These are phyloP conservation scores for Reinhardtius hippoglossoides DNA, from an alignment of 2,113 vertebrate species.

Conservation along the genomic window DNA sequence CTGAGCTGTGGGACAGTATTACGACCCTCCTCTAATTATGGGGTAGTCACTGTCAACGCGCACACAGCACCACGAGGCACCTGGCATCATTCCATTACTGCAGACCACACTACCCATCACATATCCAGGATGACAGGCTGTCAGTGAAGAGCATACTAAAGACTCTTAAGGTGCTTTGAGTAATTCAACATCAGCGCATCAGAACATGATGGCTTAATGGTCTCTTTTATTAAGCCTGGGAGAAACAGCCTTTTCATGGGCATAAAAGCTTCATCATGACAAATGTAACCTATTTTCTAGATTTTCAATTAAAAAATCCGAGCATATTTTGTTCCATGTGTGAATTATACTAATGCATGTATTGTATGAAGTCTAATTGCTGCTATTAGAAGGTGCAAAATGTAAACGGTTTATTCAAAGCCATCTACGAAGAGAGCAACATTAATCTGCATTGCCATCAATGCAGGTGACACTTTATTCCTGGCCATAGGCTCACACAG, in stretches of 20 bases:
- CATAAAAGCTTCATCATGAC: conserved; percentile 25
- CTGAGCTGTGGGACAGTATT: conserved; percentile 58
- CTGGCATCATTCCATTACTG: conserved; percentile 46
- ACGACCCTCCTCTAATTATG: conserved; percentile 62
- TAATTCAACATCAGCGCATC: conserved; percentile 22
- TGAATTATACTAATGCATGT: background rate
- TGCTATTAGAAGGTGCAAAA: conserved; percentile 3
- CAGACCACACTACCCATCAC: conserved; percentile 27
- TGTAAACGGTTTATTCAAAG: conserved; percentile 9
- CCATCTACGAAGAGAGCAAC: background rate
- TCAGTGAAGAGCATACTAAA: conserved; percentile 13
- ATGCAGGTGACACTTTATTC: background rate
- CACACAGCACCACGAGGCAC: conserved; percentile 40
- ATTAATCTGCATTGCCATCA: conserved; percentile 20
- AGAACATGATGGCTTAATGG: conserved; percentile 38
- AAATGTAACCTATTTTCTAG: background rate
- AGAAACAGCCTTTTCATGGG: conserved; percentile 15
- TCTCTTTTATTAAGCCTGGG: conserved; percentile 25
- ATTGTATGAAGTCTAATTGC: conserved; percentile 11
- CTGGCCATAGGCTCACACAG: background rate
- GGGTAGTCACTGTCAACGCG: conserved; percentile 55
- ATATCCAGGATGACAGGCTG: background rate
- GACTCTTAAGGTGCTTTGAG: conserved; percentile 22
- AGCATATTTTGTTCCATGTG: background rate
- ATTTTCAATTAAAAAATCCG: background rate